A percentile compares a stretch with the other conserved stretches of the same genome.
Conservation (phyloP, 2,797 vertebrate species). For the Atherinosoma microstoma region DNA sequence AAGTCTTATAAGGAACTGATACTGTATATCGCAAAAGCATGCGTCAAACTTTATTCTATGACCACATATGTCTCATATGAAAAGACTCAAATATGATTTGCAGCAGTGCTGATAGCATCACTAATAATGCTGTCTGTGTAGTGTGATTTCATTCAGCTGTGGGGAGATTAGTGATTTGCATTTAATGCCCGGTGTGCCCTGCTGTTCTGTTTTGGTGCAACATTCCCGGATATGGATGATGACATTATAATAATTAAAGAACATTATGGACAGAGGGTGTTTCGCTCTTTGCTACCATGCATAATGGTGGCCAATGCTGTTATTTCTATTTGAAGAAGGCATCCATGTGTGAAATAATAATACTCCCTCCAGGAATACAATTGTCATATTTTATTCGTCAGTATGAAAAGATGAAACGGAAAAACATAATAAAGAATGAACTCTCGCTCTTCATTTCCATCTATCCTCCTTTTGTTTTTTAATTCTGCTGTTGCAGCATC, state of each 20-base stretch:
- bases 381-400: constrained; percentile 83
- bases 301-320: constrained; percentile 81
- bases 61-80: constrained; percentile 52
- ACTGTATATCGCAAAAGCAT: constrained; percentile 29
- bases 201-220: constrained; percentile 73
- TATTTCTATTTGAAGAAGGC: constrained; percentile 84
- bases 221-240: constrained; percentile 83
- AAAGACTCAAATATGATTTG: constrained; percentile 66
- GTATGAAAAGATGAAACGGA: constrained; percentile 70
- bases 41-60: constrained; percentile 36
- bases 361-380: constrained; percentile 81
- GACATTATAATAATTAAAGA: constrained; percentile 86
- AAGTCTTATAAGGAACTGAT: constrained; percentile 8
- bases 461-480: constrained; percentile 70
- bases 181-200: constrained; percentile 79
- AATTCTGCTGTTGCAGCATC: constrained; percentile 87
- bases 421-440: constrained; percentile 66
- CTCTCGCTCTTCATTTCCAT: constrained; percentile 68
- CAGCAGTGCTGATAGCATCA: constrained; percentile 70
- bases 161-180: constrained; percentile 82
- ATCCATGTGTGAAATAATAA: constrained; percentile 85
- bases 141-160: constrained; percentile 79
- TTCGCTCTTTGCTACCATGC: constrained; percentile 72
- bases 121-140: constrained; percentile 78
- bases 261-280: constrained; percentile 82